phyloP scores from a whole-genome alignment of 2,888 invertebrate genomes.

The Meganola albula region DNA sequence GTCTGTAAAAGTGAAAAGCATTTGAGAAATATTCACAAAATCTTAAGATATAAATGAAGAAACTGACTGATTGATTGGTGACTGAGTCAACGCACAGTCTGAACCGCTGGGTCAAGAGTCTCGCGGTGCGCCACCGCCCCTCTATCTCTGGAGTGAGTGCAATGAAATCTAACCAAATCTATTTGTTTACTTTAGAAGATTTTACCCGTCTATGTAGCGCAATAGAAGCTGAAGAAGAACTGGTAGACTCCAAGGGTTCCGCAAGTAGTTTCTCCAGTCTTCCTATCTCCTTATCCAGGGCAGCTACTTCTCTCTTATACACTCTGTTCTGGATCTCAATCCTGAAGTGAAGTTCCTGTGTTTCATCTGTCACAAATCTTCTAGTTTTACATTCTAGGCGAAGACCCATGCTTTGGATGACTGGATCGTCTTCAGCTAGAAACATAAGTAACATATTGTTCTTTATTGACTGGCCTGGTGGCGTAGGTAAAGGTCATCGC shows the following conservation, averaged over 20 bases:
- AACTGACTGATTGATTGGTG: too few species aligned
- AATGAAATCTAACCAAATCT: too few species aligned
- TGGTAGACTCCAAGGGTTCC: slow-evolving; percentile 78
- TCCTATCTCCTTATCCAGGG: slow-evolving; percentile 86
- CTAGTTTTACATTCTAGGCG: slow-evolving; percentile 93
- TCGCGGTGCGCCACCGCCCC: too few species aligned
- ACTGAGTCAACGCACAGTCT: too few species aligned
- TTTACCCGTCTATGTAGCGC: slow-evolving; percentile 54
- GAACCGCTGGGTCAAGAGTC: too few species aligned
- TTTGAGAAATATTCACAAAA: too few species aligned
- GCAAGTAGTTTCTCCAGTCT: slow-evolving; percentile 83
- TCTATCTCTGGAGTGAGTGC: too few species aligned
- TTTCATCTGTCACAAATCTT: slow-evolving; percentile 89
- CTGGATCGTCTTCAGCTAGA: slow-evolving; percentile 84
- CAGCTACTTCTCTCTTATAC: slow-evolving; percentile 88
- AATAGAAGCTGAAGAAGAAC: slow-evolving; percentile 57
- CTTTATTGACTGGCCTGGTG: too few species aligned
- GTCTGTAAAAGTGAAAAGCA: slow-evolving; percentile 56
- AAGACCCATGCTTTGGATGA: slow-evolving; percentile 92
- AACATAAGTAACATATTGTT: too few species aligned
- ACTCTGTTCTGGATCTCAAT: slow-evolving; percentile 95
- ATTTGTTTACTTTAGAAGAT: too few species aligned
- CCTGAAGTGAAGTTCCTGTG: slow-evolving; percentile 87
- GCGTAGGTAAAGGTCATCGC: too few species aligned
- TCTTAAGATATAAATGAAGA: too few species aligned